Base-by-base conservation (phyloP, 2,113 vertebrate genomes). In the Cephalopterus ornatus region DNA sequence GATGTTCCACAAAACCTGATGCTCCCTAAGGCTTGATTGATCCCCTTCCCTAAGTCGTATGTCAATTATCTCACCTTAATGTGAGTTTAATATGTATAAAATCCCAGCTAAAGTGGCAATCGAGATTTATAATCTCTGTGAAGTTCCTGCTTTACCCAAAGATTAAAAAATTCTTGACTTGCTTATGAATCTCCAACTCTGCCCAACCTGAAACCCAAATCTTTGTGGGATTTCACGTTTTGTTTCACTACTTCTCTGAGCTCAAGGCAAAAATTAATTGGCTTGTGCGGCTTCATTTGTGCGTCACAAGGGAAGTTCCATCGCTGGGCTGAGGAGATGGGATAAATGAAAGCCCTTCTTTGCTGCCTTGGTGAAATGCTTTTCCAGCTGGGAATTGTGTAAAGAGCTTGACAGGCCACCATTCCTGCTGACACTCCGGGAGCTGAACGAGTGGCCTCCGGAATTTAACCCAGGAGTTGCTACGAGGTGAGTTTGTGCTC, bases 291-390 rank as follows among this genome's bases (percentile, higher is more conserved):
- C 21, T 92, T 62, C 21, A 75, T 71, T 75, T 42, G 39, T 35
- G 8, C 28, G 9, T n/a, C 47, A 58, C 0, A 0, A 12, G 30
- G 26, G 44, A 79, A 65, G 35, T 50, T 79, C 33, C 3, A 35
- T 55, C 59, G 26, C 53, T 39, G 82, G 39, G 47, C 42, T 67
- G 61, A 67, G 47, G 32, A 71, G 66, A 67, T 13, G 49, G 59
- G 47, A 20, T 23, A 61, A 76, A 23, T 55, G 23, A 72, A 65
- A 81, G 39, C 24, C 33, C 18, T 68, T 85, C 66, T 80, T 39
- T 72, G 27, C 49, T 47, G 33, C 53, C 33, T 37, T 26, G 58
- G 71, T 67, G 79, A 53, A 55, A 62, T 15, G 9, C 12, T 83
- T 83, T 76, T 15, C 67, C 87, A 88, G 21, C 41, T 58, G 30